Conservation (phyloP, 2,113 vertebrate species). For the Nesoenas mayeri region DNA sequence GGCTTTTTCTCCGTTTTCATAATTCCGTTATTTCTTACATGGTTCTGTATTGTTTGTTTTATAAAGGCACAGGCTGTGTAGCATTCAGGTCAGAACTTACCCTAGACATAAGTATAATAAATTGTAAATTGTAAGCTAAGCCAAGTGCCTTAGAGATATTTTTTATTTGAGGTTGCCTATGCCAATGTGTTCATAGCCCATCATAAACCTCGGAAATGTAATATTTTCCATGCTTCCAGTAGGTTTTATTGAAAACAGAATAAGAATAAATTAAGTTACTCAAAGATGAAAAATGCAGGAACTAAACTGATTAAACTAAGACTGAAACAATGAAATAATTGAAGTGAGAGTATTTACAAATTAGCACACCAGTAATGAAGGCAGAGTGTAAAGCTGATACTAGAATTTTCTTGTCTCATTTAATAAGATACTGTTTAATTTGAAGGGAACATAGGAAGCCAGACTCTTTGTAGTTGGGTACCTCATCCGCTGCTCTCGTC, state of each 20-base stretch:
- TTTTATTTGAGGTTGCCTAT: background rate
- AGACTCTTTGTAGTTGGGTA: background rate
- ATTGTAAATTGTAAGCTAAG: background rate
- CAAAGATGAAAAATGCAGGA: background rate
- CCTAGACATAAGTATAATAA: background rate
- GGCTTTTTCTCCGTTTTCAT: background rate
- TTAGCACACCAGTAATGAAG: background rate
- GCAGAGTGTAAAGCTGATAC: background rate
- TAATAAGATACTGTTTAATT: background rate
- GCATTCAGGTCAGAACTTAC: background rate
- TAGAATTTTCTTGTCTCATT: background rate
- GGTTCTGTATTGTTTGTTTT: background rate
- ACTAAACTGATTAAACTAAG: background rate
- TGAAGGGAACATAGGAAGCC: background rate
- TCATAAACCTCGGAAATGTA: background rate
- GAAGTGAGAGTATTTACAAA: background rate
- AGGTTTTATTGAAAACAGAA: background rate
- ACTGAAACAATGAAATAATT: background rate
- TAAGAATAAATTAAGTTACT: background rate
- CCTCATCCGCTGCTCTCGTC: background rate
- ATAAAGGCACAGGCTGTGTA: background rate
- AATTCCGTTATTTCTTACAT: background rate
- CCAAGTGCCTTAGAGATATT: background rate
- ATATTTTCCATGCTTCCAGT: background rate
- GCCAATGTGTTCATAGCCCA: background rate